Evolutionary conservation across 2,888 invertebrate genomes (phyloP).

Genomic region (Capitulum mitella): DNA sequence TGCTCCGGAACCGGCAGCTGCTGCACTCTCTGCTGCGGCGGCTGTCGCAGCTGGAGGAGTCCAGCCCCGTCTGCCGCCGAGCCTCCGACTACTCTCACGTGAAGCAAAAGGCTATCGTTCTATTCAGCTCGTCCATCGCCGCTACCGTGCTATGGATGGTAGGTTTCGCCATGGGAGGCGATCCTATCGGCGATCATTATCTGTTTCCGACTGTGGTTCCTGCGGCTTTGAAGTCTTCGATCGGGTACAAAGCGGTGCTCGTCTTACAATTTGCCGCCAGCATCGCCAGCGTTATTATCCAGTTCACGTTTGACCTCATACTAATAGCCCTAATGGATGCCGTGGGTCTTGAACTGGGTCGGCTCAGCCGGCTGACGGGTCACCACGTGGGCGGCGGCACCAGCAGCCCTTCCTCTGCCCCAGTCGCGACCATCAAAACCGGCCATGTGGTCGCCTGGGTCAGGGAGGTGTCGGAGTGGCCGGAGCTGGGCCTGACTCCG

Average conservation of each 20-base stretch:
- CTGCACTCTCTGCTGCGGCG: not conserved
- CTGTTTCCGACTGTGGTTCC: not conserved
- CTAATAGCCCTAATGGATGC: not conserved
- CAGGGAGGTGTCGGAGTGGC: not conserved
- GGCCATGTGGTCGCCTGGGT: not conserved
- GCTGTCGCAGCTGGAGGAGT: not conserved
- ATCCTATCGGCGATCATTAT: not conserved
- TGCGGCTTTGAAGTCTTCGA: not conserved
- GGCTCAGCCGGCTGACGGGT: not conserved
- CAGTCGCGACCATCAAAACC: not conserved
- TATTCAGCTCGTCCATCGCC: not conserved
- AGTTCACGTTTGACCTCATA: not conserved
- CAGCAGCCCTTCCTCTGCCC: not conserved
- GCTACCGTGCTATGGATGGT: not conserved
- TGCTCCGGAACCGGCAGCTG: not conserved
- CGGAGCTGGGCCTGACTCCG: not conserved
- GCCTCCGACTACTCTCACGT: not conserved
- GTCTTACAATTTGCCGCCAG: not conserved
- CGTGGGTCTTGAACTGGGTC: not conserved
- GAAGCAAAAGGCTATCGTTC: not conserved
- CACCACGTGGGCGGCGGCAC: not conserved
- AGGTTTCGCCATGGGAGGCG: not conserved
- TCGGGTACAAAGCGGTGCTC: not conserved
- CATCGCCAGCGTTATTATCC: too few relatives aligned
- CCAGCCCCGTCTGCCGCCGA: not conserved